Base-by-base conservation (phyloP, 35 echinoderm and acorn worm species). In the Acanthaster planci region DNA sequence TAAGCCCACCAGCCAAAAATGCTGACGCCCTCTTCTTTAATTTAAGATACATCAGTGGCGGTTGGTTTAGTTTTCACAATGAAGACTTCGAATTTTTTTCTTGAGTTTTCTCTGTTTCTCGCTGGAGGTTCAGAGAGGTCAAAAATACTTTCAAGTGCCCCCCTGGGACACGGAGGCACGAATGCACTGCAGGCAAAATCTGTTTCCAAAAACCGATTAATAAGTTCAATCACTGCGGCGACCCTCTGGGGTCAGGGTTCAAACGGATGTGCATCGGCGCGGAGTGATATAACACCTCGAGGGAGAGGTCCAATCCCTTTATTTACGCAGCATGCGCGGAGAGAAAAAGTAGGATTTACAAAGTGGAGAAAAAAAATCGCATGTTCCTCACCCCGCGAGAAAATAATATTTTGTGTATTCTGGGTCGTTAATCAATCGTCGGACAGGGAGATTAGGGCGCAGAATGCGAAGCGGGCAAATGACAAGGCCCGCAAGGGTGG, bases 161-260 rank as follows among this genome's bases (percentile, higher is more conserved):
- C 4, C 42, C 4, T 4, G 42, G 42, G 42, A 47, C 42, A 47
- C 42, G 4, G 12, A 47, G 42, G 12, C 42, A 47, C 42, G 12
- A 47, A 6, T 47, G 42, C 12, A 47, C 42, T 47, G 30, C 64
- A 72, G 34, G 64, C 64, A 26, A 72, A 72, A 72, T 72, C 30
- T 72, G 64, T 72, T 72, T 72, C 64, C 34, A 72, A 72, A 72
- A 31, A 34, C 64, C 64, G 64, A 72, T 26, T 34, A 72, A 72
- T 34, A 26, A 31, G 7, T 72, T 7, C 26, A 72, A 15, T 72
- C 64, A 26, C 64, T 72, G 15, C 34, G 42, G 64, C 64, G 15
- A 72, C 15, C 57, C 64, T 14, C 23, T 12, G 21, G 9, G 64
- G 64, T 72, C 64, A 72, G 30, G 30, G 64, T 30, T 72, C 64